Evolutionary conservation across 2,113 vertebrate genomes (phyloP).

Genomic region (Semnopithecus entellus): DNA sequence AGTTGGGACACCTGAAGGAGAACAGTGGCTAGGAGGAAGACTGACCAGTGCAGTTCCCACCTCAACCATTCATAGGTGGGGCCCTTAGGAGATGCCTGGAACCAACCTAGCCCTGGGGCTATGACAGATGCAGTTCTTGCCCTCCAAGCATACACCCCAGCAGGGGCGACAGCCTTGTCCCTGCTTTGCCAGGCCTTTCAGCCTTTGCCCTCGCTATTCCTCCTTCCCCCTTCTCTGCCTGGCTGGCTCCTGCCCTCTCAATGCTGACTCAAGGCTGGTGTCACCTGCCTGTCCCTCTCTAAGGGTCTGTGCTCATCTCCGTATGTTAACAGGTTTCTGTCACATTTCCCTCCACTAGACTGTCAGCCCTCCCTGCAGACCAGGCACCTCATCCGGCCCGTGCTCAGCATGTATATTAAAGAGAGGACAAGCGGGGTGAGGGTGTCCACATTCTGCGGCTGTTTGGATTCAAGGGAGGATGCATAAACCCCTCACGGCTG

Average conservation of each 20-base stretch:
- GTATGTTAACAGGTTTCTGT: neutral
- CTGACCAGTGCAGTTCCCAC: neutral
- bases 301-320: neutral
- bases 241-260: neutral
- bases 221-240: too few species aligned
- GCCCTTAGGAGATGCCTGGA: neutral
- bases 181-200: fast-evolving
- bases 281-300: neutral
- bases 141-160: neutral
- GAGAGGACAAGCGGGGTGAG: fast-evolving
- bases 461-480: neutral
- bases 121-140: fast-evolving
- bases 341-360: neutral
- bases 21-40: neutral
- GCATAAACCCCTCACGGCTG: fast-evolving
- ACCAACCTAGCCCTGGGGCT: fast-evolving
- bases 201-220: neutral
- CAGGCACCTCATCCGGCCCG: neutral
- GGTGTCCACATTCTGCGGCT: fast-evolving
- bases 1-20: neutral
- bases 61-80: neutral
- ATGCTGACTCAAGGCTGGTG: neutral
- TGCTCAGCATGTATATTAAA: fast-evolving
- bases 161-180: neutral
- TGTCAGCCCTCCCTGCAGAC: neutral